Percentiles rank a stretch among this genome's conserved stretches.
Conservation (phyloP, 2,888 invertebrate species). For the Euclidia mi region DNA sequence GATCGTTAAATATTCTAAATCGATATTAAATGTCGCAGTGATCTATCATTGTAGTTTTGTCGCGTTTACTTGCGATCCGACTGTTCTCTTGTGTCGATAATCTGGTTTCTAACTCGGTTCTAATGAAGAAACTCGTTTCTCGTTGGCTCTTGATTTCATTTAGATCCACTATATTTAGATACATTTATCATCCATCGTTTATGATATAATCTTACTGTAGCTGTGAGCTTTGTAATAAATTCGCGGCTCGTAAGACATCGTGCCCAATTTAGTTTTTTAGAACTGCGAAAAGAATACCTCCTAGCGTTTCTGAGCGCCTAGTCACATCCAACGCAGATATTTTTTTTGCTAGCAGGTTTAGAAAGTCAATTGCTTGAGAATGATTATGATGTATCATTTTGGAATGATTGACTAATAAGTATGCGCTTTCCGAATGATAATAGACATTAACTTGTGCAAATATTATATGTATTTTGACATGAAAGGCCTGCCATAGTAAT, state of each 20-base stretch:
- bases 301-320: constrained; percentile 1
- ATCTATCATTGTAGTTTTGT: constrained; percentile 19
- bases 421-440: too few species aligned
- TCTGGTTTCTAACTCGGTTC: constrained; percentile 39
- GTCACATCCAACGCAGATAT: background rate
- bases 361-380: too few species aligned
- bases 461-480: too few species aligned
- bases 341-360: background rate
- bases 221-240: too few species aligned
- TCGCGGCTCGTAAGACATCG: too few species aligned
- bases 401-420: too few species aligned
- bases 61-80: constrained; percentile 17
- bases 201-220: constrained; percentile 27
- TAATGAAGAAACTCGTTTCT: constrained; percentile 58
- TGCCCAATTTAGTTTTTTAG: too few species aligned
- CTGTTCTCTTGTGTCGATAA: constrained; percentile 25
- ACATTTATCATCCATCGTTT: constrained; percentile 45
- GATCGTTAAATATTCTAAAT: constrained; percentile 9
- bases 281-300: background rate
- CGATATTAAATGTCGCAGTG: constrained; percentile 5
- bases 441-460: too few species aligned
- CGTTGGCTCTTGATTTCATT: constrained; percentile 66
- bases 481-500: too few species aligned
- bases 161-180: constrained; percentile 57
- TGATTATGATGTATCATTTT: too few species aligned